Base-by-base conservation (phyloP, 2,797 vertebrate species). In the Trematomus bernacchii region DNA sequence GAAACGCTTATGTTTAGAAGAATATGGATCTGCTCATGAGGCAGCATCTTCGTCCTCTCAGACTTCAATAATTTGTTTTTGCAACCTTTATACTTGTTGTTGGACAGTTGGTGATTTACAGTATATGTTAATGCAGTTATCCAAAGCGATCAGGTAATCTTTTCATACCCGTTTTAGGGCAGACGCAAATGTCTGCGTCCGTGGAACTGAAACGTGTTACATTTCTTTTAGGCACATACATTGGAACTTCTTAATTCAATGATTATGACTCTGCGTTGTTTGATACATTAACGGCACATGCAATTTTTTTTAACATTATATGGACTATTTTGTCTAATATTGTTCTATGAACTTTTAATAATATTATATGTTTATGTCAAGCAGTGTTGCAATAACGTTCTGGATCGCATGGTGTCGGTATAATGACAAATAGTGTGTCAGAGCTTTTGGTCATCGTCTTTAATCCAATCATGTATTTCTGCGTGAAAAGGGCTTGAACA, bases 401-500 rank as follows among this genome's bases (percentile, higher is more conserved):
- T 65, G 23, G 3, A 61, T 87, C 91, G 70, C 80, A 59, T 70
- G 89, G 81, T 89, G 89, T 91, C 88, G 73, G 73, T 80, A 80
- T 73, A 67, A 77, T 52, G 27, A 65, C 37, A 78, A 43, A 60
- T 19, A 1, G 0, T 46, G 46, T 44, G 3, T 14, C 10, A 2
- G 8, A 43, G 1, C 0, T 40, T 65, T 23, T 46, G 16, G 55
- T 60, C 60, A 42, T 67, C 51, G 23, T 7, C 4, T 16, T 52
- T 27, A 42, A 43, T 71, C 64, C 78, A 61, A 33, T 15, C 67
- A 19, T 62, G 15, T 30, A 42, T 76, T 59, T 76, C 12, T 3
- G 55, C 44, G 16, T 30, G 12, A 21, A 27, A 27, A 48, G 4
- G 18, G 59, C 23, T 57, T 52, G 47, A n/a, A 21, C 19, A 48